Evolutionary conservation across 2,888 invertebrate species (phyloP).

Genomic region (Autographa pulchrina): DNA sequence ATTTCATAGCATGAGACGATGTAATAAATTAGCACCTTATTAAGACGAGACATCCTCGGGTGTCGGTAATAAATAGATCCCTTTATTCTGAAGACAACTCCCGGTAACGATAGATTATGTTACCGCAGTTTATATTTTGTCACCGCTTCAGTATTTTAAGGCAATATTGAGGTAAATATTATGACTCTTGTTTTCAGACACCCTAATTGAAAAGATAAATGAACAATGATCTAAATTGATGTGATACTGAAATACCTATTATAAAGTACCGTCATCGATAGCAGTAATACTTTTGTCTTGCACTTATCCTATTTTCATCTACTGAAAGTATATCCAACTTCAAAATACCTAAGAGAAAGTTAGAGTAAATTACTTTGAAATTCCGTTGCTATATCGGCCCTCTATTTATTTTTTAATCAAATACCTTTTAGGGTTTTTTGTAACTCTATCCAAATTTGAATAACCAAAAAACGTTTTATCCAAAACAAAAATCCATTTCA

Average conservation of each 20-base stretch:
- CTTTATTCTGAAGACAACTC: background rate
- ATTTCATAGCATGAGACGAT: background rate
- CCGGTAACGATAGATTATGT: background rate
- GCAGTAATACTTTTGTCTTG: background rate
- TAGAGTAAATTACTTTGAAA: background rate
- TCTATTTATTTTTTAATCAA: conserved; percentile 15
- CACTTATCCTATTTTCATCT: background rate
- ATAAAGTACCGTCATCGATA: background rate
- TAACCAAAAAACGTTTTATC: conserved; percentile 52
- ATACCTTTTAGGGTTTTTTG: conserved; percentile 37
- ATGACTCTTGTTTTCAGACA: too few relatives aligned
- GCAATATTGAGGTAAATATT: background rate
- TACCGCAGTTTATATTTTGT: background rate
- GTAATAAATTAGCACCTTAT: background rate
- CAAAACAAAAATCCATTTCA: conserved; percentile 53
- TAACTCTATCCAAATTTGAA: conserved; percentile 45
- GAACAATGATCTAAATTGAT: too few relatives aligned
- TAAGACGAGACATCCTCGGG: background rate
- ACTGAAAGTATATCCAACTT: background rate
- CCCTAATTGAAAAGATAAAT: too few relatives aligned
- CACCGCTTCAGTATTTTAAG: background rate
- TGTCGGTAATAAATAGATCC: background rate
- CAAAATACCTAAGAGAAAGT: background rate
- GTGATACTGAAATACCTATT: too few relatives aligned
- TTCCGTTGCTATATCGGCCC: background rate